Evolutionary conservation across 2,797 vertebrate genomes (phyloP), one percentile per base, ranked within the genome.

Genomic region (Eospalax fontanierii): DNA sequence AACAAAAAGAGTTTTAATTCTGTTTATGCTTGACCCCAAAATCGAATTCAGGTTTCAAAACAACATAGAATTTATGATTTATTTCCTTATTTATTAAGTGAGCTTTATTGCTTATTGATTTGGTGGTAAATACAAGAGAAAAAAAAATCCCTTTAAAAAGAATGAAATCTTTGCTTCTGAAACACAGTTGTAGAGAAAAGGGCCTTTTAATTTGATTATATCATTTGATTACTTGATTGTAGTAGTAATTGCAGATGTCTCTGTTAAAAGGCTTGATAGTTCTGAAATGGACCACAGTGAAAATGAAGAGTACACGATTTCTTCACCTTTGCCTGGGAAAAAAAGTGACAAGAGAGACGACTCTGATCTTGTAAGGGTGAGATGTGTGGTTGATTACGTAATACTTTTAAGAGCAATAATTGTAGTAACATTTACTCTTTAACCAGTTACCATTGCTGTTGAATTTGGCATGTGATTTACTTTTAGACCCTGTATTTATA

Each of bases 271-370:
- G 86, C 99, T 99, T 74, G 99, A 99, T 98, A 99, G 99, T 92
- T 98, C 98, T 96, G 99, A 99, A 97, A 98, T 99, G 98, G 99
- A 99, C 98, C 99, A 99, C 90, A 99, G 99, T 98, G 99, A 99
- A 98, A 99, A 99, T 93, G 99, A 99, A 98, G 99, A 99, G 97
- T 99, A 99, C 96, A 99, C 99, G 74, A 98, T 99, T 95, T 15
- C 98, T 94, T 98, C 99, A 4, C 98, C 99, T 28, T 97, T 99
- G 95, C 98, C 98, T 59, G 98, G 98, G 65, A 99, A 99, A 96
- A 99, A 99, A 98, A 98, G 98, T 92, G 99, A 99, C 98, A 99
- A 99, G 97, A 98, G 99, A 95, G 99, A 99, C 54, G 99, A 99
- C 97, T 98, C 99, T 95, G 99, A 99, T 95, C 98, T 99, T 98